These are phyloP conservation scores for Phasianus colchicus DNA, from an alignment of 2,113 vertebrate genomes.

Conservation along the genomic window DNA sequence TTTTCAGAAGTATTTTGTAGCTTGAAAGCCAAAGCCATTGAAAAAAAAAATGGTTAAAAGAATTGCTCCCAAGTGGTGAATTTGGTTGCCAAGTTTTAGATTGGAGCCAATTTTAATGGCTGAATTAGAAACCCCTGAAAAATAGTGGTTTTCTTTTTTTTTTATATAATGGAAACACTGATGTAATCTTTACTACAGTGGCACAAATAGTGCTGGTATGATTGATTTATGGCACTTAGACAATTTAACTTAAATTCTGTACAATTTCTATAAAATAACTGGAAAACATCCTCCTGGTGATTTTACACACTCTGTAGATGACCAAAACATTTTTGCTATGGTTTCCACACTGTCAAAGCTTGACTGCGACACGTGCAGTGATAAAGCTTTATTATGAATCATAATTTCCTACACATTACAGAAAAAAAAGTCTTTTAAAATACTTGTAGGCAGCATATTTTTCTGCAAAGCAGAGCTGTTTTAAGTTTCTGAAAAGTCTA, in stretches of 20 bases:
- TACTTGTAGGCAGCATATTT: neutral
- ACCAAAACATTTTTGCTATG: slow-evolving; percentile 9
- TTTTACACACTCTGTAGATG: slow-evolving; percentile 30
- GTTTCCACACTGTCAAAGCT: slow-evolving; percentile 26
- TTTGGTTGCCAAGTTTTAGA: slow-evolving; percentile 67
- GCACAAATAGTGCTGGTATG: slow-evolving; percentile 37
- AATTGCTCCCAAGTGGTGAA: slow-evolving; percentile 74
- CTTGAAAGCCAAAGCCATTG: slow-evolving; percentile 58
- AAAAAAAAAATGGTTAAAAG: slow-evolving; percentile 60
- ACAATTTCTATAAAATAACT: slow-evolving; percentile 25
- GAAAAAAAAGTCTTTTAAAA: neutral
- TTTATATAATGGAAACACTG: slow-evolving; percentile 56
- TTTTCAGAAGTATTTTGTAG: slow-evolving; percentile 65
- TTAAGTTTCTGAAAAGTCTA: slow-evolving; percentile 1
- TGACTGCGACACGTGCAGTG: neutral
- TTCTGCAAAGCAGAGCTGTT: slow-evolving; percentile 11
- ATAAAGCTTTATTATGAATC: neutral
- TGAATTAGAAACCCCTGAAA: slow-evolving; percentile 59
- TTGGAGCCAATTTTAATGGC: slow-evolving; percentile 64
- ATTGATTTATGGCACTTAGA: slow-evolving; percentile 45
- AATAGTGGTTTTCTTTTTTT: neutral
- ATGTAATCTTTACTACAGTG: slow-evolving; percentile 61
- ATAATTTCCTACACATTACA: slow-evolving; percentile 27
- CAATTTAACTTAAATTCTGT: slow-evolving; percentile 39
- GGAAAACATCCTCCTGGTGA: slow-evolving; percentile 38